phyloP scores from a whole-genome alignment of 2,888 invertebrate genomes.

The Mayetiola destructor region DNA sequence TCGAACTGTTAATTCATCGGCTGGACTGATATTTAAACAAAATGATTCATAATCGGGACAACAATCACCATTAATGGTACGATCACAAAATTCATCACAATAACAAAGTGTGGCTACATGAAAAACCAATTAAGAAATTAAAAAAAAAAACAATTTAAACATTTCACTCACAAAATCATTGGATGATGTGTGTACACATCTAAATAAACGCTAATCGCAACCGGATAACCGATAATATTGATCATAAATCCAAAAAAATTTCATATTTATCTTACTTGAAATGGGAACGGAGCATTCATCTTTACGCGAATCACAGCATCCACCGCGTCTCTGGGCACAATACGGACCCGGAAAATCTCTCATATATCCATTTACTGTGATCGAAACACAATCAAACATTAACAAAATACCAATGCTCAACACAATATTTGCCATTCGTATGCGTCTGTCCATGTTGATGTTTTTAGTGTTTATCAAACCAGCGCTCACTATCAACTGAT shows the following conservation, averaged over 20 bases:
- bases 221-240: not conserved
- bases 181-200: not conserved
- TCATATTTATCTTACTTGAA: slow-evolving; percentile 37
- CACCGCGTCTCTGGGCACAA: slow-evolving; percentile 27
- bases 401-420: not conserved
- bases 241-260: not conserved
- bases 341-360: slow-evolving; percentile 32
- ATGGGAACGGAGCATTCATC: slow-evolving; percentile 75
- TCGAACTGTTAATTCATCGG: slow-evolving; percentile 14
- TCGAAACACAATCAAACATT: not conserved
- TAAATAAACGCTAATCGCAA: not conserved
- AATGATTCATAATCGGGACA: slow-evolving; percentile 78
- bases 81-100: slow-evolving; percentile 85
- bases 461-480: too few relatives aligned
- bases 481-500: too few relatives aligned
- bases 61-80: slow-evolving; percentile 61
- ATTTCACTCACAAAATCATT: not conserved
- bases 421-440: too few relatives aligned
- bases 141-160: not conserved
- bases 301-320: slow-evolving; percentile 59
- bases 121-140: too few relatives aligned
- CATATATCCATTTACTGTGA: not conserved
- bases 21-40: slow-evolving; percentile 42
- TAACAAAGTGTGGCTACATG: slow-evolving; percentile 75
- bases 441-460: too few relatives aligned